Percentiles rank a stretch among this genome's conserved stretches.
Evolutionary conservation across 2,797 vertebrate genomes (phyloP).

Genomic region (Coreius guichenoti): DNA sequence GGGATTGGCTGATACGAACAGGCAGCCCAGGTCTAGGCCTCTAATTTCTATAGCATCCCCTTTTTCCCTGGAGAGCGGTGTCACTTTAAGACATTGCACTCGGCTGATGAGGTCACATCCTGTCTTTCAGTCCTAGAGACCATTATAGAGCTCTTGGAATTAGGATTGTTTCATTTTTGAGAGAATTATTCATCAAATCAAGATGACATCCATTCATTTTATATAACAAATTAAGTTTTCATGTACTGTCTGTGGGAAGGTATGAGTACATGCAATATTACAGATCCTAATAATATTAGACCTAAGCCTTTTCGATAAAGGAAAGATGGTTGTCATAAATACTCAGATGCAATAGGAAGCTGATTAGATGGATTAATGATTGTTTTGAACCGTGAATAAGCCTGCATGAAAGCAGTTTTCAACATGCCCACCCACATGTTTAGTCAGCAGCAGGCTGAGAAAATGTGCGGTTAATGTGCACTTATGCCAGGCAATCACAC

Average conservation of each 20-base stretch:
- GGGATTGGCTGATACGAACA: conserved; percentile 4
- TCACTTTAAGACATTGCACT: conserved; percentile 8
- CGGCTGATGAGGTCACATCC: conserved; percentile 28
- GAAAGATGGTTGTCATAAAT: conserved; percentile 4
- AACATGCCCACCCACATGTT: conserved; percentile 30
- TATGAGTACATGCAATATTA: neutral
- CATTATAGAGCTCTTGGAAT: neutral
- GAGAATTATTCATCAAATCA: neutral
- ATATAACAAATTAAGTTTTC: neutral
- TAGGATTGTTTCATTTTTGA: neutral
- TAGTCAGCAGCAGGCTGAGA: conserved; percentile 5
- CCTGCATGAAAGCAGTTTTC: conserved; percentile 6
- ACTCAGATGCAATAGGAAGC: neutral
- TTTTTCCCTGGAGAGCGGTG: conserved; percentile 22
- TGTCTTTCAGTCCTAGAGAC: neutral
- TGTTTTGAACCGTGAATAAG: neutral
- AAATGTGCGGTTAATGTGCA: conserved; percentile 1
- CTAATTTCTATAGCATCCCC: conserved; percentile 33
- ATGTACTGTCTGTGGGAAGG: neutral
- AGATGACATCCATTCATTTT: neutral
- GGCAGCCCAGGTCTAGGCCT: neutral
- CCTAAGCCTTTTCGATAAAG: neutral
- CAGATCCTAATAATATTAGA: neutral
- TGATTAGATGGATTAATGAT: conserved; percentile 16
- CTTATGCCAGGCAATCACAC: neutral